Base-by-base conservation (phyloP, 1,140 invertebrate species). In the Muscidifurax raptorellus region DNA sequence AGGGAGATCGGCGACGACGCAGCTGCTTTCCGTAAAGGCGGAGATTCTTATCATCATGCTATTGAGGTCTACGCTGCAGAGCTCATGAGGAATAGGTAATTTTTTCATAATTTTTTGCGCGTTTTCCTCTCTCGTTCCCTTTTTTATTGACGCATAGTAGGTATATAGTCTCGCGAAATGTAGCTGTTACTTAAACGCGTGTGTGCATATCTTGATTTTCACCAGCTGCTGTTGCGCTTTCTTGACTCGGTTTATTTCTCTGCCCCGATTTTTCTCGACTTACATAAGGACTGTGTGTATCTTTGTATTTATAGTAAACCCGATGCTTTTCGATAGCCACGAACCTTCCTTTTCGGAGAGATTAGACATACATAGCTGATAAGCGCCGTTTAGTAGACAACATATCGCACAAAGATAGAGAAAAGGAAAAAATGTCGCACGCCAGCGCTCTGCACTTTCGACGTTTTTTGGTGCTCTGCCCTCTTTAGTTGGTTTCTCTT, bases 1-100 rank as follows among this genome's bases (percentile, higher is more conserved):
- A 22, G 22, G 7, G 52, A 59, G 1, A 22, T 22, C n/a, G 5
- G 22, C 52, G n/a, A 59, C 52, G 52, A n/a, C 52, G 22, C 52
- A 59, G 52, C 52, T 59, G 52, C 52, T 59, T 59, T 7, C 0
- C 22, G 15, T 4, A 22, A n/a, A 59, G 18, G 6, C 22, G 22
- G 18, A 22, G 18, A 5, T n/a, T 22, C 22, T n/a, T 18, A 18
- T 59, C 52, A 18, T 59, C 18, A 59, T 59, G 52, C 66, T n/a
- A 13, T 52, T 13, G 32, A 44, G n/a, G 64, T n/a, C 52, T 28
- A 80, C 77, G 77, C 64, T 80, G 77, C 77, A 27, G 64, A 32
- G 44, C 77, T 80, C 22, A 80, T 80, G 77, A 80, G 25, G 47
- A 77, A 77, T 52, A 78, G 76, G 77, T 80, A n/a, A 80, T 47